Evolutionary conservation across 2,888 invertebrate genomes (phyloP).

Genomic region (Boloria euphrosyne): DNA sequence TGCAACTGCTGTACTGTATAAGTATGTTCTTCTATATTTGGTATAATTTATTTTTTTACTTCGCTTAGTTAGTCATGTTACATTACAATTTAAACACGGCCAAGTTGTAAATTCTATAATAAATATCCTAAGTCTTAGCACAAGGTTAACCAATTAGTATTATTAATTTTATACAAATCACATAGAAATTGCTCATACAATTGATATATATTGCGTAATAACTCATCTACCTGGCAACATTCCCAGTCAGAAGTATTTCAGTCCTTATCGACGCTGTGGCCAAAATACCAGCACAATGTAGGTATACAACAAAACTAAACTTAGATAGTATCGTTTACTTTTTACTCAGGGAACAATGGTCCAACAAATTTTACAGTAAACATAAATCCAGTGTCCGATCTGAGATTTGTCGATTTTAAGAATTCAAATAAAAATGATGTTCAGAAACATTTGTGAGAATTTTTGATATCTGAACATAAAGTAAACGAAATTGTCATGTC

Average conservation of each 20-base stretch:
- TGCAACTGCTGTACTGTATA: neutral
- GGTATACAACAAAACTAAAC: constrained; percentile 8
- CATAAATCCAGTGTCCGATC: constrained; percentile 6
- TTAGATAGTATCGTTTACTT: constrained; percentile 5
- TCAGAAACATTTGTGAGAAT: neutral
- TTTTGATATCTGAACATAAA: neutral
- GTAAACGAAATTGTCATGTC: too few species aligned
- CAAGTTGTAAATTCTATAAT: constrained; percentile 20
- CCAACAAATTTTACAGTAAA: neutral
- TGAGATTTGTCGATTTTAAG: constrained; percentile 13
- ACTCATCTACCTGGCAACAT: constrained; percentile 28
- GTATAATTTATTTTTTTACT: neutral
- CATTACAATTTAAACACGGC: constrained; percentile 17
- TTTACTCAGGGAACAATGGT: constrained; percentile 4
- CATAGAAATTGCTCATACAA: neutral
- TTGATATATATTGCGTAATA: constrained; percentile 11
- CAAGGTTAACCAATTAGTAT: constrained; percentile 1
- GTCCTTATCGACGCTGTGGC: constrained; percentile 17
- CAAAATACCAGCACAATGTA: constrained; percentile 3
- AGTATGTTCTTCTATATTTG: constrained; percentile 2
- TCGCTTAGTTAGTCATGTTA: constrained; percentile 1
- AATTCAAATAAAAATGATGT: constrained; percentile 1
- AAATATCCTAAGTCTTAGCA: constrained; percentile 8
- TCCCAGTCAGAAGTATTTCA: constrained; percentile 24
- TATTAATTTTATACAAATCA: constrained; percentile 3